Base-by-base conservation (phyloP, 2,113 vertebrate genomes). In the Notothenia rossii region DNA sequence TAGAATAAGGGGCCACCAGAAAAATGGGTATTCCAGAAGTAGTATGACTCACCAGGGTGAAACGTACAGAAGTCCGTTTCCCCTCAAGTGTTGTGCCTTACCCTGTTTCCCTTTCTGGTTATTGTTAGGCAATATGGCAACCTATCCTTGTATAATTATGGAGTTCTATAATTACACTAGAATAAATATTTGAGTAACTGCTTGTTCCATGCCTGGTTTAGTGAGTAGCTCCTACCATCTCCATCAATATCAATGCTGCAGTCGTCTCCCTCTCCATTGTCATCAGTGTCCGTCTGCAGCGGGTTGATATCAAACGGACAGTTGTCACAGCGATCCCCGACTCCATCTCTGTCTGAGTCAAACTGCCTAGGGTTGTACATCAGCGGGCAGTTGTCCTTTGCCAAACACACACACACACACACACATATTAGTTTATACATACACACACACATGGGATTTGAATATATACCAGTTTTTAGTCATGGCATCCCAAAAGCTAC, bases 161-260 rank as follows among this genome's bases (percentile, higher is more conserved):
- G 10, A 18, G 12, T n/a, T 64, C 10, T 54, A 7, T 43, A 11
- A 45, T 10, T 53, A 43, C 7, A 36, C 13, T 55, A 7, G 9
- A 56, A 59, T 45, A 58, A 17, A 43, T 54, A 18, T 5, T n/a
- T 59, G 13, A 10, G 7, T 75, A 43, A 33, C 20, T 58, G 60
- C 46, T 53, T 49, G n/a, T 59, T 74, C 11, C 20, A 75, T 22
- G 73, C 6, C 40, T 49, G 12, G 29, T 60, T 10, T 3, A 46
- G 25, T 43, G 33, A 76, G 25, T 5, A 8, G 36, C 48, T 75
- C 82, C 11, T 95, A 99, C 98, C 98, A 2, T 99, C 98, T 75
- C 98, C 98, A 0, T 99, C 98, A 1, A 98, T 99, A 91, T 99
- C 98, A 54, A 97, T 95, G 10, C 97, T 96, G 94, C 98, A 99